Evolutionary conservation across 2,888 invertebrate species (phyloP), one percentile per base, ranked within the genome.

Genomic region (Oxytorus armatus): DNA sequence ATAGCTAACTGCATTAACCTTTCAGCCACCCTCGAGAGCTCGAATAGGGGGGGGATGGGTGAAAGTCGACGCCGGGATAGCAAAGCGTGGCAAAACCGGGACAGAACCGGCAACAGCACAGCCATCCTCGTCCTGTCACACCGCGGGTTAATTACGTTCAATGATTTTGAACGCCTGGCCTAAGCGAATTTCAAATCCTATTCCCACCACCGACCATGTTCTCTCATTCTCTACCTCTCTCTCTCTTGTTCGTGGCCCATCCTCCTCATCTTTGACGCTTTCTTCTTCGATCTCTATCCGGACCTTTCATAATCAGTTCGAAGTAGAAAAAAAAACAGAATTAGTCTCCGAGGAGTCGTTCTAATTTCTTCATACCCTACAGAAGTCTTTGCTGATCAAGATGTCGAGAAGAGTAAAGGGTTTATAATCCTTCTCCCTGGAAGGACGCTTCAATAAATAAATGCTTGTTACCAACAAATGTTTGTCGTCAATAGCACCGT

Each of bases 1-100:
- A 81, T 82, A 87, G 86, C 85, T 91, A 91, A 91, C 91, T 89
- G 88, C 89, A 90, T 91, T 91, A 91, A 90, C 91, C 91, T 91
- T 90, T 91, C 90, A 88, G 87, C 88, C 88, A 84, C 83, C 84
- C 82, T 68, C 47, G 84, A 79, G 74, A 77, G 79, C 69, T 66
- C 61, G 77, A 66, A 63, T 63, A 68, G 65, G 70, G 39, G 14
- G 55, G 69, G 65, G 70, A 33, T 11, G 55, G 69, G 72, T 65
- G 61, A 44, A 70, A 76, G 47, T 70, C 59, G 61, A 72, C 61
- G 69, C 74, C 55, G 23, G 68, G 33, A 65, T 36, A 63, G 63
- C 53, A 53, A 59, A 39, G 61, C 57, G 75, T 69, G 79, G 76
- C 61, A 80, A 77, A 72, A 81, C 63, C 66, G 61, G 72, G 69